phyloP scores from a whole-genome alignment of 2,113 vertebrate species.

The Nyctereutes procyonoides region DNA sequence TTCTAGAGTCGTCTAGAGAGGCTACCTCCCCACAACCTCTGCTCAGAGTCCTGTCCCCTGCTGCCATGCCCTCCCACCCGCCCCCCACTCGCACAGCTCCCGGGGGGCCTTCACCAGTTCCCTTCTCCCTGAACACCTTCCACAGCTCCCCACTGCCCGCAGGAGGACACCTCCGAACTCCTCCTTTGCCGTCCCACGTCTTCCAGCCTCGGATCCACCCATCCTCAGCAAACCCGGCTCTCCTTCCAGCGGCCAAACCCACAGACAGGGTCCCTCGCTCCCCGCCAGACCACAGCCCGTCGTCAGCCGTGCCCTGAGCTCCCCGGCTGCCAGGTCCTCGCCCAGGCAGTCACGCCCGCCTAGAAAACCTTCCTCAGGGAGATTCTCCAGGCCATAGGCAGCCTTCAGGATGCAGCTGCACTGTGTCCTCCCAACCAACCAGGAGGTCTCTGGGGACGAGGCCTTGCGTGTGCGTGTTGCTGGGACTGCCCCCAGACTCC shows the following conservation, averaged over 20 bases:
- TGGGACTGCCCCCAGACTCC: background rate
- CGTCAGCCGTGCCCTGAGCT: background rate
- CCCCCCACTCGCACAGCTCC: background rate
- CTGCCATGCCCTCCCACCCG: background rate
- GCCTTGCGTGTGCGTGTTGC: rapidly evolving
- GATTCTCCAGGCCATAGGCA: background rate
- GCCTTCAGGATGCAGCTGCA: background rate
- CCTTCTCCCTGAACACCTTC: background rate
- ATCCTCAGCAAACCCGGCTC: background rate
- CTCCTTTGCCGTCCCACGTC: background rate
- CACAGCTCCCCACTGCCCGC: background rate
- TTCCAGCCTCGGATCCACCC: background rate
- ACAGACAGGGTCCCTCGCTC: background rate
- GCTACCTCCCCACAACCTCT: background rate
- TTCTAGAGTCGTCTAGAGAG: background rate
- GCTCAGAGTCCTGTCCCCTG: background rate
- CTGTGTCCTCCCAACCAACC: background rate
- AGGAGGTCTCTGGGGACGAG: background rate
- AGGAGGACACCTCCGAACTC: background rate
- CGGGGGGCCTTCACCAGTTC: background rate
- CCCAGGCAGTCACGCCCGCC: background rate
- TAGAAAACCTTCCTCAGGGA: background rate
- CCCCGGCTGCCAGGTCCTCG: background rate
- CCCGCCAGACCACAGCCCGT: background rate
- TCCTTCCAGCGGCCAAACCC: background rate